phyloP scores from a whole-genome alignment of 2,888 invertebrate genomes.

The Brachyptera putata region DNA sequence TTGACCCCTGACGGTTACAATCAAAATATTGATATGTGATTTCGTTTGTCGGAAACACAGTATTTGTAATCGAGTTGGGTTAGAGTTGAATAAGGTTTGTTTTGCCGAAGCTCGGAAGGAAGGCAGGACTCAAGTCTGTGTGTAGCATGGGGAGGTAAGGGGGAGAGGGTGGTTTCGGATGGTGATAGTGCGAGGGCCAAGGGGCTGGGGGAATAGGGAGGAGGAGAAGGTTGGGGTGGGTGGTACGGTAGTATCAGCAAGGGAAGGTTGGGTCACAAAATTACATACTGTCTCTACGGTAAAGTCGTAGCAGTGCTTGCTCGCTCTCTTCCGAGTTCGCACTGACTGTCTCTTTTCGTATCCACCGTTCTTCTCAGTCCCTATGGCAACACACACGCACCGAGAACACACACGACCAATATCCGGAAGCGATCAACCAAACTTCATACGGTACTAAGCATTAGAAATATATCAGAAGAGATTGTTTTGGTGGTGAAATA shows the following conservation, averaged over 20 bases:
- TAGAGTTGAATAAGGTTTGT: constrained; percentile 9
- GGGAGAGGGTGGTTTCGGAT: neutral
- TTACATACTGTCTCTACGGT: constrained; percentile 4
- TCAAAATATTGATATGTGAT: constrained; percentile 1
- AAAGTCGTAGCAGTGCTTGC: no score
- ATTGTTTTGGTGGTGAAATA: no score
- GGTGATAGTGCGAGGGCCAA: neutral
- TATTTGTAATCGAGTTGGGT: constrained; percentile 17
- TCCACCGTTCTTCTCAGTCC: no score
- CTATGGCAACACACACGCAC: no score
- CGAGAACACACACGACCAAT: no score
- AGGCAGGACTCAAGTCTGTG: neutral
- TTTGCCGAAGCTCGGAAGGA: neutral
- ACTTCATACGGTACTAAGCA: no score
- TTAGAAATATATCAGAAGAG: no score
- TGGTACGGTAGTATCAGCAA: constrained; percentile 7
- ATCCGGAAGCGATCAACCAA: no score
- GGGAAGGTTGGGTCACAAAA: constrained; percentile 4
- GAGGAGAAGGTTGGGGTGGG: neutral
- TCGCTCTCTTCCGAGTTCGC: no score
- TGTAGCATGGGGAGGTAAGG: neutral
- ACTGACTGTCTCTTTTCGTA: no score
- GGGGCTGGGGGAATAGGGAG: neutral
- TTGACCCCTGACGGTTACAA: neutral
- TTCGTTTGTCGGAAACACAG: constrained; percentile 4